Conservation (phyloP, 64 coral and sea anemone genomes). For the Montipora efflorescens region DNA sequence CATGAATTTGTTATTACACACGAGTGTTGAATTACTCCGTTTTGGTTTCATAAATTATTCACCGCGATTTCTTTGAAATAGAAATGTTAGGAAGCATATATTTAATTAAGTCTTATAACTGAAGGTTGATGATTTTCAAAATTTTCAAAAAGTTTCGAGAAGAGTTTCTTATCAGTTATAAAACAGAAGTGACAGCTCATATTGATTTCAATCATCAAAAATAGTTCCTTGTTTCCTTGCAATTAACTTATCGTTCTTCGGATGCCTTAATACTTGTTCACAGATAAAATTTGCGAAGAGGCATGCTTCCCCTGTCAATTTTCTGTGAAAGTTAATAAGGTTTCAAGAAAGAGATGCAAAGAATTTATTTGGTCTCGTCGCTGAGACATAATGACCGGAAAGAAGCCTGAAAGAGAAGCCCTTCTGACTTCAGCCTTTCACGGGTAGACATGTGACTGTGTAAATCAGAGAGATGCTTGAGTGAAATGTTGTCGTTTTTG, state of each 20-base stretch:
- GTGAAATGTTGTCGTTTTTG: no score
- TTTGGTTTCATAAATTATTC: constrained; percentile 21
- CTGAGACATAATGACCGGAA: not conserved
- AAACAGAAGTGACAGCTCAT: not conserved
- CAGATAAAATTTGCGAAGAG: not conserved
- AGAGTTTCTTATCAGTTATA: not conserved
- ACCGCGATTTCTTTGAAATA: constrained; percentile 4
- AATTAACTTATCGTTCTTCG: not conserved
- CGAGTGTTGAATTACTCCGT: not conserved
- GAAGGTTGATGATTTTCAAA: no score
- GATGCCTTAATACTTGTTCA: not conserved
- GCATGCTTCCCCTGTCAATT: not conserved
- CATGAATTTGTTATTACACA: not conserved
- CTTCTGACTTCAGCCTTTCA: no score
- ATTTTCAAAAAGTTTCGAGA: not conserved
- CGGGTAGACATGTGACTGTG: no score
- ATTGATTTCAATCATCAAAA: constrained; percentile 33
- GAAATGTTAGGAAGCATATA: not conserved
- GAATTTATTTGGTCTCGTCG: not conserved
- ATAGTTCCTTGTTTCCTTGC: not conserved
- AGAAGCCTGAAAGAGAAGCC: not conserved
- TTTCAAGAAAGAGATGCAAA: not conserved
- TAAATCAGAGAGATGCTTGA: no score
- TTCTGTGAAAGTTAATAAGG: not conserved
- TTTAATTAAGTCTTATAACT: no score